Evolutionary conservation across 2,888 invertebrate species (phyloP).

Genomic region (Drosophila fungiperda): DNA sequence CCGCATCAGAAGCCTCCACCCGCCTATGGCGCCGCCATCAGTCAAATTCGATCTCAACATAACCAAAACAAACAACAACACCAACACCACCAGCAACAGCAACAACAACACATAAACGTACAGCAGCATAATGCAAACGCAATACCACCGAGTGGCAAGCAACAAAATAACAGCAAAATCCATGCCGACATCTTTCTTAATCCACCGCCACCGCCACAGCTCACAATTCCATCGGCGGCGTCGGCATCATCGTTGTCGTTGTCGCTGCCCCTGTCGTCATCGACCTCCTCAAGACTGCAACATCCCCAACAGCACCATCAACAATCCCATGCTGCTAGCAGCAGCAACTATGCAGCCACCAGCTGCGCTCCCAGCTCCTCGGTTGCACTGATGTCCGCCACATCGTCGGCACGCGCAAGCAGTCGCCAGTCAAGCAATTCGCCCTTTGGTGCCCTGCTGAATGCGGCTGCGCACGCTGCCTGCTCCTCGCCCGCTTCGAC

Average conservation of each 20-base stretch:
- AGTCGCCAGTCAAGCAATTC: conserved; percentile 75
- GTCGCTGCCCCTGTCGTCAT: conserved; percentile 4
- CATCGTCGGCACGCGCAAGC: conserved; percentile 20
- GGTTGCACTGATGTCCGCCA: conserved; percentile 26
- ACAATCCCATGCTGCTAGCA: conserved; percentile 31
- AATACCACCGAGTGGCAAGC: conserved; percentile 66
- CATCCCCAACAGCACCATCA: conserved; percentile 48
- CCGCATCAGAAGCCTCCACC: conserved; percentile 85
- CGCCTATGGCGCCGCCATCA: conserved; percentile 85
- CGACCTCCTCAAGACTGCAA: conserved; percentile 41
- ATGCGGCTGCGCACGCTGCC: conserved; percentile 68
- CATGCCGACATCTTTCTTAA: conserved; percentile 68
- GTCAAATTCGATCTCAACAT: conserved; percentile 85
- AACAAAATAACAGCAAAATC: conserved; percentile 52
- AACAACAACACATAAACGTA: conserved; percentile 46
- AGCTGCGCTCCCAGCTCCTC: conserved; percentile 27
- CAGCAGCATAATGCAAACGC: conserved; percentile 65
- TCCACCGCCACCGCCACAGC: conserved; percentile 67
- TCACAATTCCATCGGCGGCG: conserved; percentile 31
- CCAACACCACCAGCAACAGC: conserved; percentile 48
- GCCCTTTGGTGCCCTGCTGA: conserved; percentile 77
- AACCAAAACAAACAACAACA: conserved; percentile 82
- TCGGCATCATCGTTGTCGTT: conserved; percentile 13
- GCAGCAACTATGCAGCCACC: conserved; percentile 17
- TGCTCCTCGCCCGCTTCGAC: conserved; percentile 73